These are phyloP conservation scores for Lottia scabra DNA, from an alignment of 2,888 invertebrate genomes.

Conservation along the genomic window DNA sequence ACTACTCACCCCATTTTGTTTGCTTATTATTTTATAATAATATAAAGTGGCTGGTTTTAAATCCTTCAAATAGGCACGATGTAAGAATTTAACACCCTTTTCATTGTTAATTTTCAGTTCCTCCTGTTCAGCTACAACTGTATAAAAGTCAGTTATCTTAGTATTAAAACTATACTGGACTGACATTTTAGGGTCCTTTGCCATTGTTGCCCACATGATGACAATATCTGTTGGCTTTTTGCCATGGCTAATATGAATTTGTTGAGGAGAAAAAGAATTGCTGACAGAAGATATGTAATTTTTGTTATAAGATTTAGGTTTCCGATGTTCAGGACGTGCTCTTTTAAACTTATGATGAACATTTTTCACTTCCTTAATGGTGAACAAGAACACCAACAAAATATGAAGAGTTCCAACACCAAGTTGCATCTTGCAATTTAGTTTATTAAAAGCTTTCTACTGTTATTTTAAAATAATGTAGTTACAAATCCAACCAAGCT, in stretches of 20 bases:
- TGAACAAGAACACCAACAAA: no score
- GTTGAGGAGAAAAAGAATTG: slow-evolving; percentile 34
- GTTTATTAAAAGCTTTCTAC: no score
- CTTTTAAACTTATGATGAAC: not conserved
- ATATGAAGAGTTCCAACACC: no score
- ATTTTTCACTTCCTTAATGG: no score
- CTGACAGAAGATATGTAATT: not conserved
- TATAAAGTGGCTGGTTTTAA: slow-evolving; percentile 46
- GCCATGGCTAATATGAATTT: slow-evolving; percentile 54
- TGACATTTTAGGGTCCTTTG: slow-evolving; percentile 34
- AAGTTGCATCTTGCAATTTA: no score
- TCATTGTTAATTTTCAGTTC: slow-evolving; percentile 40
- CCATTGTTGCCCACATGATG: slow-evolving; percentile 52
- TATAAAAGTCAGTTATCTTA: slow-evolving; percentile 25
- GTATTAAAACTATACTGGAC: slow-evolving; percentile 45
- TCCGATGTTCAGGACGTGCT: not conserved
- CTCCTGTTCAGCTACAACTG: slow-evolving; percentile 35
- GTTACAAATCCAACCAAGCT: no score
- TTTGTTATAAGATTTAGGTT: not conserved
- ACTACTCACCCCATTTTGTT: slow-evolving; percentile 37
- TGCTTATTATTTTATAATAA: slow-evolving; percentile 43
- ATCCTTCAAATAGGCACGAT: slow-evolving; percentile 45
- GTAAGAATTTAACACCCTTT: slow-evolving; percentile 45
- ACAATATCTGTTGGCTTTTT: slow-evolving; percentile 41
- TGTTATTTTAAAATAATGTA: no score